Evolutionary conservation across 1,140 invertebrate species (phyloP), one percentile per base, ranked within the genome.

Genomic region (Arion vulgaris): DNA sequence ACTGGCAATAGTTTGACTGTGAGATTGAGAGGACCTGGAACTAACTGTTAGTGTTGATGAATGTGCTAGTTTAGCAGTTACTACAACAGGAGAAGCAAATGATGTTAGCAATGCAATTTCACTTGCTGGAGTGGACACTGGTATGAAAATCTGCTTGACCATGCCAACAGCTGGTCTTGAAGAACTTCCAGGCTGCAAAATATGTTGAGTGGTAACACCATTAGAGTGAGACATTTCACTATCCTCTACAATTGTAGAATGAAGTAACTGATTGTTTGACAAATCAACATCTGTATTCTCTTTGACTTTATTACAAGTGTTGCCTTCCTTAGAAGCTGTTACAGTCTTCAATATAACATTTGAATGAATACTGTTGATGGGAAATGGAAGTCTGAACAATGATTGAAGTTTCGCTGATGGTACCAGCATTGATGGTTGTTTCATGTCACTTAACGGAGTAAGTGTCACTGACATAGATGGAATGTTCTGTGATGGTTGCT

Each of bases 301-400:
- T 17, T 66, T 66, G n/a, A 66, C 62, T 17, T 66, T 28, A 66
- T 4, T 66, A 28, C 17, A 0, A 2, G 62, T 32, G 62, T 28
- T 66, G 1, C 19, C 62, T 66, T 66, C 62, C 5, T 66, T 66
- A 32, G n/a, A 28, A 32, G 17, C n/a, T 32, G n/a, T n/a, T 28
- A 66, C 62, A 32, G 28, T 23, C 62, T 66, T 66, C 7, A 32
- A 9, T 66, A 66, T 1, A 28, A 66, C 1, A 28, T 66, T 66
- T 28, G 62, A 66, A 28, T 66, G n/a, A 23, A 66, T 66, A 32
- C 28, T 66, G 28, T 23, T 66, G n/a, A 66, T 28, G 28, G 62
- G 62, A 28, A 66, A 66, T 7, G 62, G 62, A n/a, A 66, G 62
- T 32, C 62, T 66, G 62, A 66, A 66, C n/a, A 66, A 32, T 32